A percentile compares a stretch with the other conserved stretches of the same genome.
Conservation (phyloP, 2,888 invertebrate species). For the Rapana venosa region DNA sequence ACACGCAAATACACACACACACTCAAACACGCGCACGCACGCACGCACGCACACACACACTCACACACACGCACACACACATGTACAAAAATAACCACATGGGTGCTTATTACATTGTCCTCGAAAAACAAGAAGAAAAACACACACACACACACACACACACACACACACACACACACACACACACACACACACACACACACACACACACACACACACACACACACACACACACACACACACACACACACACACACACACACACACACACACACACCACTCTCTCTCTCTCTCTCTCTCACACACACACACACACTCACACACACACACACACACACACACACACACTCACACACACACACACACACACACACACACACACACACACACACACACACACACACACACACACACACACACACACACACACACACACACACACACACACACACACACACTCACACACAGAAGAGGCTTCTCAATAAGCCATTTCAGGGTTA, state of each 20-base stretch:
- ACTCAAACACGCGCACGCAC: background rate
- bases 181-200: background rate
- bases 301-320: background rate
- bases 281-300: background rate
- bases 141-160: slow-evolving; percentile 6
- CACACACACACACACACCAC: background rate
- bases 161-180: background rate
- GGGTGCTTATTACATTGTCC: too few species aligned
- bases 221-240: background rate
- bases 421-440: background rate
- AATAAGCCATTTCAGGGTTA: too few species aligned
- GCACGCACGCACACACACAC: background rate
- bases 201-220: background rate
- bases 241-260: background rate
- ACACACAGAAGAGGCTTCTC: background rate
- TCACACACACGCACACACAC: background rate
- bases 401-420: background rate
- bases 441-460: background rate
- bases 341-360: background rate
- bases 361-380: slow-evolving; percentile 18
- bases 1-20: background rate
- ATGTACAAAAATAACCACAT: background rate
- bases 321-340: background rate
- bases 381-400: slow-evolving; percentile 18
- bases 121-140: too few species aligned